These are phyloP conservation scores for Antrozous pallidus DNA, from an alignment of 2,797 vertebrate species.

Conservation along the genomic window DNA sequence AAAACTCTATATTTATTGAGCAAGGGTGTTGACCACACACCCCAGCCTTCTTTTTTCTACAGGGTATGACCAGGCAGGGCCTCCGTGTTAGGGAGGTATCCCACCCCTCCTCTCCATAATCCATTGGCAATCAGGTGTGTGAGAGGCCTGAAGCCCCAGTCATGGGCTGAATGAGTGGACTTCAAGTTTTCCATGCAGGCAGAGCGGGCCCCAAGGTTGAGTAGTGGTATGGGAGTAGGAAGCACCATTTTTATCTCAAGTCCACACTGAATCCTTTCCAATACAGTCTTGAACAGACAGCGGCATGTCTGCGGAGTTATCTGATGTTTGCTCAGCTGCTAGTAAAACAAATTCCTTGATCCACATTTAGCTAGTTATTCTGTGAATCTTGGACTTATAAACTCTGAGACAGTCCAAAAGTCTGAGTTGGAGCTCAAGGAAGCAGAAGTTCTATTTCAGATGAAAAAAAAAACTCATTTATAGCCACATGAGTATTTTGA, in stretches of 20 bases:
- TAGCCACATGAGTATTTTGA: background rate
- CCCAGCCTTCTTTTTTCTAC: background rate
- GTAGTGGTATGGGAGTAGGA: background rate
- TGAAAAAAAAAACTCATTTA: constrained; percentile 1
- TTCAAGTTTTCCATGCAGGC: background rate
- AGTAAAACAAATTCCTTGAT: constrained; percentile 47
- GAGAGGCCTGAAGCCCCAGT: background rate
- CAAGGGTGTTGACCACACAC: background rate
- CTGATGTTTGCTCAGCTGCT: background rate
- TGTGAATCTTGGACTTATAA: background rate
- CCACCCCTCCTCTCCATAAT: background rate
- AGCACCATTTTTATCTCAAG: background rate
- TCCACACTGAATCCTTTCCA: background rate
- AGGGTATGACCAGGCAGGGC: background rate
- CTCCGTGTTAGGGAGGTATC: background rate
- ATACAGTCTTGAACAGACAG: constrained; percentile 5
- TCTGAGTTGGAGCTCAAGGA: background rate
- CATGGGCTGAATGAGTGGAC: background rate
- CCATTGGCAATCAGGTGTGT: background rate
- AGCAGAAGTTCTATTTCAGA: background rate
- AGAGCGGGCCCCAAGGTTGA: background rate
- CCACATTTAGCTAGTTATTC: background rate
- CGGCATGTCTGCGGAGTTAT: background rate
- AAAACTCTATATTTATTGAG: background rate
- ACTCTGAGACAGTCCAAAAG: constrained; percentile 13